phyloP scores from a whole-genome alignment of 2,113 vertebrate species.

The Paedocypris sp. region DNA sequence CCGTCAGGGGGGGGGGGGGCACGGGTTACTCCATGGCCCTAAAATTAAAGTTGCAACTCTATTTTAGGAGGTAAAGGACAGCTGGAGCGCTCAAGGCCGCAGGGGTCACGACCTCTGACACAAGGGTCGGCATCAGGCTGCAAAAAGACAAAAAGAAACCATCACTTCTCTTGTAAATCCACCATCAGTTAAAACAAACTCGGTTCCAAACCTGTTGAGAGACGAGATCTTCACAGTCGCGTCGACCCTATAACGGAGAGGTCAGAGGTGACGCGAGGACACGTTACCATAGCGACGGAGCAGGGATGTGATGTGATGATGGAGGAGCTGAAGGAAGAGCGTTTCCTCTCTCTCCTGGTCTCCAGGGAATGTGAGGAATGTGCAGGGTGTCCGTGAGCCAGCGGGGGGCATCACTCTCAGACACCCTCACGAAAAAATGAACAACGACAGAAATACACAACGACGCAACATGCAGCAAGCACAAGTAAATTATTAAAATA shows the following conservation, averaged over 20 bases:
- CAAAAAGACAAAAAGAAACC: not conserved
- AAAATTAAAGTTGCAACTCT: conserved; percentile 7
- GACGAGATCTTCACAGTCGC: too few relatives aligned
- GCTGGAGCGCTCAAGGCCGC: conserved; percentile 21
- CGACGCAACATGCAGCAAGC: too few relatives aligned
- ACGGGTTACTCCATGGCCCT: not conserved
- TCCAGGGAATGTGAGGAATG: conserved; percentile 18
- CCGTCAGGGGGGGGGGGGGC: not conserved
- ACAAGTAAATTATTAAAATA: too few relatives aligned
- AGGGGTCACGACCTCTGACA: conserved; percentile 31
- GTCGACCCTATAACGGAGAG: too few relatives aligned
- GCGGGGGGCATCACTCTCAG: not conserved
- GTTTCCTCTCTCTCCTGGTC: too few relatives aligned
- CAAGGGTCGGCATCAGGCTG: not conserved
- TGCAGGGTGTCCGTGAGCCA: not conserved
- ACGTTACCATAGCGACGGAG: too few relatives aligned
- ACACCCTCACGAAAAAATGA: too few relatives aligned
- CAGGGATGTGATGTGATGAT: too few relatives aligned
- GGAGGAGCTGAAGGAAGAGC: too few relatives aligned
- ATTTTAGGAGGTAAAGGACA: conserved; percentile 25
- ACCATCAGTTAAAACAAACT: not conserved
- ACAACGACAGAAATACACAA: too few relatives aligned
- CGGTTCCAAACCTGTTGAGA: not conserved
- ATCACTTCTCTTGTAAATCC: not conserved
- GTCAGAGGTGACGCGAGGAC: too few relatives aligned